Percentiles rank a stretch among this genome's conserved stretches.
Conservation (phyloP, 2,113 vertebrate genomes). For the Dasyornis broadbenti region DNA sequence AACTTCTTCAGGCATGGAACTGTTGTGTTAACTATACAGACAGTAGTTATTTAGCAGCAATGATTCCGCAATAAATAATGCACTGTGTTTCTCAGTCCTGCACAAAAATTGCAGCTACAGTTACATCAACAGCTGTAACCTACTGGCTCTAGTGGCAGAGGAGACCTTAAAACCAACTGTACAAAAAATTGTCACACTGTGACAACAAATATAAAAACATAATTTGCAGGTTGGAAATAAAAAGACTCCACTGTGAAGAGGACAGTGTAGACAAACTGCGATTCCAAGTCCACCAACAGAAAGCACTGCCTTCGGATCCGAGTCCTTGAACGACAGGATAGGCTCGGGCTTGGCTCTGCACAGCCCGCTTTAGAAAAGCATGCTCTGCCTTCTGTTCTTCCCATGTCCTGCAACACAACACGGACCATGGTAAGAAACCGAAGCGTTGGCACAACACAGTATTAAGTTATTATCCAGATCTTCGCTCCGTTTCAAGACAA, state of each 20-base stretch:
- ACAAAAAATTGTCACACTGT: slow-evolving; percentile 86
- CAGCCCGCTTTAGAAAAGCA: slow-evolving; percentile 88
- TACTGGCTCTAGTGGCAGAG: slow-evolving; percentile 85
- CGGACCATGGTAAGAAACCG: slow-evolving; percentile 38
- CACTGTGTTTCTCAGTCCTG: slow-evolving; percentile 85
- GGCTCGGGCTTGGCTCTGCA: slow-evolving; percentile 64
- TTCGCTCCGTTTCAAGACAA: neutral
- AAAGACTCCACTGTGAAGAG: slow-evolving; percentile 81
- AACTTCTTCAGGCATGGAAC: slow-evolving; percentile 80
- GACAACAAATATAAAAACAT: slow-evolving; percentile 84
- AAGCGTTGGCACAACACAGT: neutral
- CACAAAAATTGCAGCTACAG: slow-evolving; percentile 84
- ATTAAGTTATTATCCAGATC: neutral
- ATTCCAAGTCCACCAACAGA: slow-evolving; percentile 78
- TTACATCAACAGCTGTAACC: slow-evolving; percentile 82
- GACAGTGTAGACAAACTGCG: slow-evolving; percentile 78
- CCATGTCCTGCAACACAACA: slow-evolving; percentile 84
- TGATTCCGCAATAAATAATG: slow-evolving; percentile 95
- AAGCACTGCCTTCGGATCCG: slow-evolving; percentile 73
- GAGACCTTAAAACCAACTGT: slow-evolving; percentile 83
- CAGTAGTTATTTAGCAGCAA: slow-evolving; percentile 99
- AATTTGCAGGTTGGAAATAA: slow-evolving; percentile 82
- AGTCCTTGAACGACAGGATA: slow-evolving; percentile 64
- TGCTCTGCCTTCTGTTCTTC: slow-evolving; percentile 99
- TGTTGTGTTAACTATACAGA: slow-evolving; percentile 91